A percentile compares a stretch with the other conserved stretches of the same genome.
Evolutionary conservation across 2,888 invertebrate genomes (phyloP).

Genomic region (Pristionchus fissidentatus): DNA sequence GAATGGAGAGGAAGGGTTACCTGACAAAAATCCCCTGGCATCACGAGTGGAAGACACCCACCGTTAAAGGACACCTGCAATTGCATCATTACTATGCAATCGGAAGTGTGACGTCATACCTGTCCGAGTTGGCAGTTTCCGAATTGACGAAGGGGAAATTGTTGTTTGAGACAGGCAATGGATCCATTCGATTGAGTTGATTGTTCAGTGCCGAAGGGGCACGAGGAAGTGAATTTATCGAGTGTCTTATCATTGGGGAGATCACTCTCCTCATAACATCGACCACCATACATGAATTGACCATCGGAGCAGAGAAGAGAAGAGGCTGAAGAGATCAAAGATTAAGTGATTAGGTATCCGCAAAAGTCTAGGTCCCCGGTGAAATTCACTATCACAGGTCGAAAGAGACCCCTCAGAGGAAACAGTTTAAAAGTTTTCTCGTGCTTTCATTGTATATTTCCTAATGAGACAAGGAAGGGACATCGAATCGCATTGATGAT

Average conservation of each 20-base stretch:
- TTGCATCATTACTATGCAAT: neutral
- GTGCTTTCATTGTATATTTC: too few relatives aligned
- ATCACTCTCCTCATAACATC: conserved; percentile 30
- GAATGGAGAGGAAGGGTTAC: neutral
- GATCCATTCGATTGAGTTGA: neutral
- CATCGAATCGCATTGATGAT: neutral
- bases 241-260: neutral
- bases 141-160: neutral
- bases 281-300: conserved; percentile 27
- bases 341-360: too few relatives aligned
- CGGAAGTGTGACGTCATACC: neutral
- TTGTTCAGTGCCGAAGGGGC: neutral
- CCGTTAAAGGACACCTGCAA: conserved; percentile 3
- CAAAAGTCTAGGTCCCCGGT: too few relatives aligned
- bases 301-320: conserved; percentile 3
- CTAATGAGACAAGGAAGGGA: too few relatives aligned
- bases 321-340: neutral
- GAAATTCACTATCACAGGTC: too few relatives aligned
- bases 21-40: neutral
- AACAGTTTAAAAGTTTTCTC: too few relatives aligned
- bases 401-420: neutral
- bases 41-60: neutral
- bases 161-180: neutral
- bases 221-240: neutral
- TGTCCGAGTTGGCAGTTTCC: neutral